phyloP scores from a whole-genome alignment of 30 jellyfish, hydroid and myxozoan genomes.

The Aurelia sp. region DNA sequence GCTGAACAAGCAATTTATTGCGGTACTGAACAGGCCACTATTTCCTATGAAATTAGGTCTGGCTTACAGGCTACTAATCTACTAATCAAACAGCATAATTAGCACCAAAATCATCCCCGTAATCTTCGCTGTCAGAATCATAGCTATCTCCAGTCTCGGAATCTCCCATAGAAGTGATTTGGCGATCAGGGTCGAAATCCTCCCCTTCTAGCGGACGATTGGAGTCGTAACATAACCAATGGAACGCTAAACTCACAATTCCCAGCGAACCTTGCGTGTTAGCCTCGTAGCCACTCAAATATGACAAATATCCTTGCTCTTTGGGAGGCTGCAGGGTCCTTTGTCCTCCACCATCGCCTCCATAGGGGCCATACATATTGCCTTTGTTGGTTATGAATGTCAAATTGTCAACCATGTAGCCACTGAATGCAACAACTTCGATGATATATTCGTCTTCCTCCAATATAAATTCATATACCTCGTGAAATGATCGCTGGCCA shows the following conservation, averaged over 20 bases:
- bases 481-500: constrained; percentile 48
- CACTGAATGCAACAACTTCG: constrained; percentile 45
- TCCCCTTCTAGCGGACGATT: too few relatives aligned
- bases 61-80: too few relatives aligned
- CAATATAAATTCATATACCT: constrained; percentile 47
- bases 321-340: constrained; percentile 19
- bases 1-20: too few relatives aligned
- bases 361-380: constrained; percentile 71
- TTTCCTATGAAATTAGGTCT: too few relatives aligned
- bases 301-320: constrained; percentile 30
- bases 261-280: constrained; percentile 64
- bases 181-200: too few relatives aligned
- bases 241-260: constrained; percentile 42
- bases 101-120: too few relatives aligned
- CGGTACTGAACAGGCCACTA: too few relatives aligned
- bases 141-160: too few relatives aligned
- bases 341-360: constrained; percentile 89
- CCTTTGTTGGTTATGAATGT: constrained; percentile 64
- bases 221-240: constrained; percentile 17
- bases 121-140: too few relatives aligned
- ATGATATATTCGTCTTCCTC: constrained; percentile 62
- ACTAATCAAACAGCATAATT: too few relatives aligned
- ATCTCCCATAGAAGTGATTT: too few relatives aligned
- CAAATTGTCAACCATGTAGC: constrained; percentile 74
- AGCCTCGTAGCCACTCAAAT: constrained; percentile 50